Evolutionary conservation across 1,140 invertebrate species (phyloP).

Genomic region (Homarus americanus): DNA sequence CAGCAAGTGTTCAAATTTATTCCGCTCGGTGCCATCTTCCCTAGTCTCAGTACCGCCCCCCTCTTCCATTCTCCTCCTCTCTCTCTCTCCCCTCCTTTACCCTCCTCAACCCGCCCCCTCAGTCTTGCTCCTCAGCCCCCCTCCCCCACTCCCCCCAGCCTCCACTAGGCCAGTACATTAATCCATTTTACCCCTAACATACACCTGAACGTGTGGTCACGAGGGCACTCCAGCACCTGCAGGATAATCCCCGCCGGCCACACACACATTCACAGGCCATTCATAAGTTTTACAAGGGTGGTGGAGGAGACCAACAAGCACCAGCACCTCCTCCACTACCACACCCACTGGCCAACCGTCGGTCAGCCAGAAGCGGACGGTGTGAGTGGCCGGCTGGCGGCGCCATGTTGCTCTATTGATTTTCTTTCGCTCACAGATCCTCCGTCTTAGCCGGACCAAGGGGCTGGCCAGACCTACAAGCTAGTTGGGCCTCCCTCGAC

Average conservation of each 20-base stretch:
- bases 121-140: too few relatives aligned
- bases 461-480: slow-evolving; percentile 40
- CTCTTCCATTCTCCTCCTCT: neutral
- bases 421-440: slow-evolving; percentile 72
- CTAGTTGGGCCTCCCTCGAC: neutral
- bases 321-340: neutral
- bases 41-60: neutral
- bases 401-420: slow-evolving; percentile 71
- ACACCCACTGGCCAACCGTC: slow-evolving; percentile 18
- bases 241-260: too few relatives aligned
- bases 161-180: too few relatives aligned
- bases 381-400: slow-evolving; percentile 51
- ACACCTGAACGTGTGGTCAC: too few relatives aligned
- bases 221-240: too few relatives aligned
- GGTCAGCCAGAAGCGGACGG: slow-evolving; percentile 37
- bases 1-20: slow-evolving; percentile 6
- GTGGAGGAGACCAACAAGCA: neutral
- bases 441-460: slow-evolving; percentile 66
- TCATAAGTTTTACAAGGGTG: neutral
- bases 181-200: too few relatives aligned
- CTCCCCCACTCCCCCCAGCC: too few relatives aligned
- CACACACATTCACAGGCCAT: neutral
- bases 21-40: neutral
- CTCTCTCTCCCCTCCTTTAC: neutral
- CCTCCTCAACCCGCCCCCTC: neutral